Conservation (phyloP, 2,888 invertebrate species). For the Archaeoteleia sp. region DNA sequence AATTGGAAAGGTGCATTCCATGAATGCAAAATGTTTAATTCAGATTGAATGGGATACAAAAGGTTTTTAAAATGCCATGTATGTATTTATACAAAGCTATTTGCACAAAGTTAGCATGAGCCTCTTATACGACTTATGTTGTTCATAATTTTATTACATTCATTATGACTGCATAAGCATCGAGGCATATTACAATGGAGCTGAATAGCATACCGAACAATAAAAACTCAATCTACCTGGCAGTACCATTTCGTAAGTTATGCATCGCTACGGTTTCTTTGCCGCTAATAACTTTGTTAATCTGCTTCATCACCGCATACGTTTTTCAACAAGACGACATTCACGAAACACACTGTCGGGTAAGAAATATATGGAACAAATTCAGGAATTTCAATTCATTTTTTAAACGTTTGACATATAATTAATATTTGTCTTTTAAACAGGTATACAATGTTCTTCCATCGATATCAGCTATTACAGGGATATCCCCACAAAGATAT, state of each 20-base stretch:
- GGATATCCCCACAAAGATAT: constrained; percentile 93
- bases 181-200: constrained; percentile 64
- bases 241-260: constrained; percentile 85
- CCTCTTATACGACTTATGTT: constrained; percentile 41
- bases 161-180: constrained; percentile 44
- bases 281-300: constrained; percentile 88
- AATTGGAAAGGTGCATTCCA: constrained; percentile 39
- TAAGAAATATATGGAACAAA: too few relatives aligned
- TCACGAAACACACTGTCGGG: constrained; percentile 95
- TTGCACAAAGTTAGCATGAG: constrained; percentile 43
- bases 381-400: background rate
- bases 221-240: constrained; percentile 79
- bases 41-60: constrained; percentile 36
- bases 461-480: constrained; percentile 96
- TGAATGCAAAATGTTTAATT: constrained; percentile 35
- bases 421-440: constrained; percentile 51
- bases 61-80: constrained; percentile 34
- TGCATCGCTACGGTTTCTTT: constrained; percentile 89
- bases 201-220: constrained; percentile 67
- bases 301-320: constrained; percentile 92
- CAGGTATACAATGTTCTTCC: constrained; percentile 96
- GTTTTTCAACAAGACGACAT: constrained; percentile 95
- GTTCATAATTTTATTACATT: constrained; percentile 45
- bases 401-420: background rate
- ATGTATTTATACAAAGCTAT: constrained; percentile 25